Evolutionary conservation across 2,888 invertebrate genomes (phyloP).

Genomic region (Mycalesis mineus): DNA sequence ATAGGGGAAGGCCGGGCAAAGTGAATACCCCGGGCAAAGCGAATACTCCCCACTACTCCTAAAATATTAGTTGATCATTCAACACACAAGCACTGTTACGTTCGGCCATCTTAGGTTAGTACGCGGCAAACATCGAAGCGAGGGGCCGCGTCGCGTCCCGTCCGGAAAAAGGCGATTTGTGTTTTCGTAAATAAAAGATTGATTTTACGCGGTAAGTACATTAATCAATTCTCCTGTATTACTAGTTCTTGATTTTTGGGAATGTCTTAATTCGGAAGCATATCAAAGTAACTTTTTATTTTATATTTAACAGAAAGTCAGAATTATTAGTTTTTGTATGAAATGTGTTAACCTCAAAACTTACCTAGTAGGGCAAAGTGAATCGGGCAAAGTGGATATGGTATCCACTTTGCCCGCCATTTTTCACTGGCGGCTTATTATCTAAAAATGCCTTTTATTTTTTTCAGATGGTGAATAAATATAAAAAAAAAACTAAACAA

Average conservation of each 20-base stretch:
- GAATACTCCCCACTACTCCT: conserved; percentile 23
- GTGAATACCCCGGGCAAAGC: conserved; percentile 22
- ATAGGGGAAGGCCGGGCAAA: conserved; percentile 20
- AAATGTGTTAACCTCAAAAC: conserved; percentile 11
- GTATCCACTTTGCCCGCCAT: conserved; percentile 28
- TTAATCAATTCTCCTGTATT: no score
- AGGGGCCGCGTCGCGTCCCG: conserved; percentile 20
- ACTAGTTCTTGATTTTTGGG: no score
- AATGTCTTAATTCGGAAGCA: conserved; percentile 20
- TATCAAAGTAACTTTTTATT: conserved; percentile 15
- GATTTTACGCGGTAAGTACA: no score
- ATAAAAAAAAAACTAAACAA: conserved; percentile 28
- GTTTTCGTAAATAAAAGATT: no score
- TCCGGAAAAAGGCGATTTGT: conserved; percentile 14
- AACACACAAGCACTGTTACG: conserved; percentile 17
- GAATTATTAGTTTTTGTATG: conserved; percentile 18
- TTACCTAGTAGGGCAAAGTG: conserved; percentile 19
- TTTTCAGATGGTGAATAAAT: no score
- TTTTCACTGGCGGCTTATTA: conserved; percentile 24
- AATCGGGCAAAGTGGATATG: conserved; percentile 24
- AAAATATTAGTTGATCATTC: no score
- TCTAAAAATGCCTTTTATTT: conserved; percentile 21
- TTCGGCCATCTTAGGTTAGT: conserved; percentile 25
- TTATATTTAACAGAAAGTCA: conserved; percentile 15
- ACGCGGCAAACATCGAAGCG: conserved; percentile 19